Conservation (phyloP, 2,113 vertebrate species). For the Xenotilapia flavipinnis region DNA sequence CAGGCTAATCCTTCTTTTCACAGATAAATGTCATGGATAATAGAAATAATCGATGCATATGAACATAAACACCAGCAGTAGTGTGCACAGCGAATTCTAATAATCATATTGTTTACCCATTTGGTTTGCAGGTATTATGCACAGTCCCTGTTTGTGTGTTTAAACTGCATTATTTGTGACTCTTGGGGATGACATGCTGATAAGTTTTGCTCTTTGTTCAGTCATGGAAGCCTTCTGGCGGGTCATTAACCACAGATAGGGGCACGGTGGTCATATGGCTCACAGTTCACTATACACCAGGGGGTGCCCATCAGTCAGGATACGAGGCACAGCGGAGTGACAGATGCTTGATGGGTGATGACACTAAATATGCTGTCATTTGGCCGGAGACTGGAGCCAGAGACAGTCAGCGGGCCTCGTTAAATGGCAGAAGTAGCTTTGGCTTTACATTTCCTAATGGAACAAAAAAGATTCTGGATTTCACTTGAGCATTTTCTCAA, state of each 20-base stretch:
- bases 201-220: constrained; percentile 12
- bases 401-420: constrained; percentile 13
- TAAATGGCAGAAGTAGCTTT: not conserved
- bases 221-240: constrained; percentile 19
- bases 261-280: constrained; percentile 27
- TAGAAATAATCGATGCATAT: not conserved
- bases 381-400: constrained; percentile 35
- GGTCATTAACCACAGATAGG: constrained; percentile 43
- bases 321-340: constrained; percentile 28
- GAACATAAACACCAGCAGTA: not conserved
- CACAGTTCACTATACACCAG: constrained; percentile 30
- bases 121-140: not conserved
- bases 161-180: not conserved
- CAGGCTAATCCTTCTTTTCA: not conserved
- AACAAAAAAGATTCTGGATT: not conserved
- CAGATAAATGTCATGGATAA: not conserved
- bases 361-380: constrained; percentile 59
- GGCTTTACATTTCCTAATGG: not conserved
- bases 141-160: not conserved
- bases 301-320: constrained; percentile 56
- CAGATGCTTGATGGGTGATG: constrained; percentile 56
- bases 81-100: not conserved
- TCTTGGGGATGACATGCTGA: not conserved
- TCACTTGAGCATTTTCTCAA: not conserved
- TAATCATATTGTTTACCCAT: not conserved